Base-by-base conservation (phyloP, 2,888 invertebrate genomes). In the Torymus aiolomorphi region DNA sequence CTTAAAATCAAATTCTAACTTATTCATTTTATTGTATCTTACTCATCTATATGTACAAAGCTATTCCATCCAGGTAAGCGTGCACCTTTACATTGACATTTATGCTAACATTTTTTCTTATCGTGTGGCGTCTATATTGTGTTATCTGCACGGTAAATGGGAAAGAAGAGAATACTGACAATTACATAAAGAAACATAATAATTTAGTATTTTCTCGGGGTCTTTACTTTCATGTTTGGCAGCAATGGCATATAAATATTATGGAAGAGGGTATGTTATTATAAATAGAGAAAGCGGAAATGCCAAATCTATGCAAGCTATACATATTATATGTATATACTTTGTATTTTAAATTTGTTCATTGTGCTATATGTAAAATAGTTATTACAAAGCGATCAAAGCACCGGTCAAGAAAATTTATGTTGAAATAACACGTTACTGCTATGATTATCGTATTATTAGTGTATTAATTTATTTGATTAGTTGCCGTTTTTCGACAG, bases 121-220 rank as follows among this genome's bases (percentile, higher is more conserved):
- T 56, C 65, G 63, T 24, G 31, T 63, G 20, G 57, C 61, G 57
- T n/a, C n/a, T 70, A 14, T 52, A 63, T 52, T 14, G 11, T 63
- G 13, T 56, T 66, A 12, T 51, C 13, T 56, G n/a, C 59, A 52
- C 63, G 76, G 63, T 76, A 74, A 57, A 82, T 72, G 31, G 72
- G 71, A 81, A 81, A 84, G 82, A 82, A 83, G 73, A 83, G 78
- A 87, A 88, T 87, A 88, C 87, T 88, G 88, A 87, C 82, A 81
- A 83, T 80, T 83, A 83, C 80, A 84, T 80, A 67, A 57, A 83
- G 70, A 76, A 69, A 63, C 63, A 70, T 18, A 16, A 73, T 24
- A 82, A 84, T 84, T 83, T 85, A 81, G 61, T 75, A 72, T 62
- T 83, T 83, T 66, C 62, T 52, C 11, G 61, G 63, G 31, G 16